Conservation (phyloP, 1,140 invertebrate species). For the Drosophila ficusphila region DNA sequence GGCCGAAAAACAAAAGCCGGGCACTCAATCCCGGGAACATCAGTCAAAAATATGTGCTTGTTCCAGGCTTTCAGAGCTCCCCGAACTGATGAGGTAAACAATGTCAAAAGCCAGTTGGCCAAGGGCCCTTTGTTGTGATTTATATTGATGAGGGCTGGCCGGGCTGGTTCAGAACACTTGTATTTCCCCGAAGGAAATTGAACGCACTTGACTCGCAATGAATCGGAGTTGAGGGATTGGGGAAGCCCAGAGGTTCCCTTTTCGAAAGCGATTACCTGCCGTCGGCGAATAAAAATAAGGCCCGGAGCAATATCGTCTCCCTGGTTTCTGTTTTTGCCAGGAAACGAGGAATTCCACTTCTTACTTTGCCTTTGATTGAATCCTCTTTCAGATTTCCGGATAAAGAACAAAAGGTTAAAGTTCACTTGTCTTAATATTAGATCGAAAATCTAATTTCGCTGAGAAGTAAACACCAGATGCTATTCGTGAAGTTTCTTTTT, state of each 20-base stretch:
- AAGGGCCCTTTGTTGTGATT: conserved; percentile 69
- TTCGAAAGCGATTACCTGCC: conserved; percentile 18
- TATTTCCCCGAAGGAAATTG: conserved; percentile 35
- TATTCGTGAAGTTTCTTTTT: no score
- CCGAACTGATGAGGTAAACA: conserved; percentile 59
- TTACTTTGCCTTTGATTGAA: conserved; percentile 41
- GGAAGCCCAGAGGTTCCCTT: conserved; percentile 1
- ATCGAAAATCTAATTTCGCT: no score
- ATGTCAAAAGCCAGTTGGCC: conserved; percentile 62
- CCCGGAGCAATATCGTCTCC: conserved; percentile 85
- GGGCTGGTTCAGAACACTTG: neutral
- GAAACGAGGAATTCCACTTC: conserved; percentile 85
- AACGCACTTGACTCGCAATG: conserved; percentile 33
- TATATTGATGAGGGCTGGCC: conserved; percentile 64
- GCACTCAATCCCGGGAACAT: conserved; percentile 14
- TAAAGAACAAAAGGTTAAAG: conserved; percentile 85
- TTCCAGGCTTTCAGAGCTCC: conserved; percentile 16
- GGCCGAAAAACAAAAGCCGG: conserved; percentile 46
- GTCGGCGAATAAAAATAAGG: conserved; percentile 17
- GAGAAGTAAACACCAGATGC: no score
- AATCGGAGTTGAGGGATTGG: conserved; percentile 15
- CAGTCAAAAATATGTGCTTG: conserved; percentile 31
- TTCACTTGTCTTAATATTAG: conserved; percentile 86
- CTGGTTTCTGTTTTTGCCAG: conserved; percentile 85
- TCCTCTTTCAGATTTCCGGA: conserved; percentile 28